Conservation (phyloP, 2,113 vertebrate genomes). For the Anguilla japonica region DNA sequence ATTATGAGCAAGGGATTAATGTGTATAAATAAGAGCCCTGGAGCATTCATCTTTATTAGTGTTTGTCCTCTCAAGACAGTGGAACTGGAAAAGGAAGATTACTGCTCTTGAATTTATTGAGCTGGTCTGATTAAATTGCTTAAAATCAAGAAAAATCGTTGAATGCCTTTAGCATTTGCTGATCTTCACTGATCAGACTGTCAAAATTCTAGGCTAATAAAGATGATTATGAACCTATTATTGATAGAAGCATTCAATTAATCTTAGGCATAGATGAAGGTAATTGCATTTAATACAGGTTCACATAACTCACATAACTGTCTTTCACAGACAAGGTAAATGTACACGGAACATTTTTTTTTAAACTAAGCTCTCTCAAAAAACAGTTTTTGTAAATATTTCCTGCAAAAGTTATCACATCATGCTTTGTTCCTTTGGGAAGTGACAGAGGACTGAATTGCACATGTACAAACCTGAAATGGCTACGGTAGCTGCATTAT, state of each 20-base stretch:
- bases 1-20: constrained; percentile 25
- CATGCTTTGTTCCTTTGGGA: too few species aligned
- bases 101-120: constrained; percentile 42
- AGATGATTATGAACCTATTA: constrained; percentile 20
- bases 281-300: too few species aligned
- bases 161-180: constrained; percentile 29
- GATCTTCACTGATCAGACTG: constrained; percentile 21
- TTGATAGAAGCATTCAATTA: neutral
- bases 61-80: constrained; percentile 45
- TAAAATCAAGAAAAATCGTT: constrained; percentile 31
- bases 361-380: too few species aligned
- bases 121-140: constrained; percentile 28
- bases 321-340: too few species aligned
- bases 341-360: too few species aligned
- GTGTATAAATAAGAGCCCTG: constrained; percentile 40
- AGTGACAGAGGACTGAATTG: too few species aligned
- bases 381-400: too few species aligned
- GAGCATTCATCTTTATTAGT: constrained; percentile 65
- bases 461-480: too few species aligned
- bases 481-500: too few species aligned
- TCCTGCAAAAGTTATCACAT: too few species aligned
- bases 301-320: too few species aligned
- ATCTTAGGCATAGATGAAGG: too few species aligned
- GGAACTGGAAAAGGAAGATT: constrained; percentile 49
- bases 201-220: constrained; percentile 7